These are phyloP conservation scores for Papilio glaucus DNA, from an alignment of 1,140 invertebrate genomes.

Conservation along the genomic window DNA sequence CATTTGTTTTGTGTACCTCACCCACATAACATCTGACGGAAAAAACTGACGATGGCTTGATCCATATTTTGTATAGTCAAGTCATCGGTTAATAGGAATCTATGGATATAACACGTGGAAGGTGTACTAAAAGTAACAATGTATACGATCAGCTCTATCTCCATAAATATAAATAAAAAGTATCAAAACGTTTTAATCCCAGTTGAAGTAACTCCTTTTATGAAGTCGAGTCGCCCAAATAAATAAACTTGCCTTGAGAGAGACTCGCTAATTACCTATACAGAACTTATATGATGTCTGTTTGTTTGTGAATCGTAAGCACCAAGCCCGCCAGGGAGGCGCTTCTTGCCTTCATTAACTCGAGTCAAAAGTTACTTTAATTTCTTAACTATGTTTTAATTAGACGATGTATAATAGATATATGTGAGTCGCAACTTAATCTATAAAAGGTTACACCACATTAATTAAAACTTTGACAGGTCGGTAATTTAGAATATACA, in stretches of 20 bases:
- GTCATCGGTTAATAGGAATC: too few species aligned
- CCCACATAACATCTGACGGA: too few species aligned
- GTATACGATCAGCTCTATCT: too few species aligned
- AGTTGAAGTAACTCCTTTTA: conserved; percentile 54
- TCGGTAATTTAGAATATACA: too few species aligned
- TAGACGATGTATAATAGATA: neutral
- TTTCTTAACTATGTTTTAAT: conserved; percentile 32
- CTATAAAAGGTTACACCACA: neutral
- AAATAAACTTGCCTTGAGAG: conserved; percentile 69
- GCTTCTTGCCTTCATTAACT: conserved; percentile 27
- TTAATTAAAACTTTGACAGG: too few species aligned
- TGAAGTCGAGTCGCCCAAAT: conserved; percentile 70
- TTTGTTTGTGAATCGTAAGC: conserved; percentile 33
- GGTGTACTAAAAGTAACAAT: too few species aligned
- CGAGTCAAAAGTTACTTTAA: conserved; percentile 23
- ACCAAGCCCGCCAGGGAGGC: neutral
- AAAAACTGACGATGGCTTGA: too few species aligned
- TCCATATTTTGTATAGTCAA: too few species aligned
- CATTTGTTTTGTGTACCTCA: too few species aligned
- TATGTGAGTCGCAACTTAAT: neutral
- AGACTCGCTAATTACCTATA: conserved; percentile 74
- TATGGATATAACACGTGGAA: too few species aligned
- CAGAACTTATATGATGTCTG: conserved; percentile 43
- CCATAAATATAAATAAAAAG: too few species aligned
- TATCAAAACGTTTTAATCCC: conserved; percentile 50